phyloP scores from a whole-genome alignment of 2,113 vertebrate species.

The Malaclemys terrapin region DNA sequence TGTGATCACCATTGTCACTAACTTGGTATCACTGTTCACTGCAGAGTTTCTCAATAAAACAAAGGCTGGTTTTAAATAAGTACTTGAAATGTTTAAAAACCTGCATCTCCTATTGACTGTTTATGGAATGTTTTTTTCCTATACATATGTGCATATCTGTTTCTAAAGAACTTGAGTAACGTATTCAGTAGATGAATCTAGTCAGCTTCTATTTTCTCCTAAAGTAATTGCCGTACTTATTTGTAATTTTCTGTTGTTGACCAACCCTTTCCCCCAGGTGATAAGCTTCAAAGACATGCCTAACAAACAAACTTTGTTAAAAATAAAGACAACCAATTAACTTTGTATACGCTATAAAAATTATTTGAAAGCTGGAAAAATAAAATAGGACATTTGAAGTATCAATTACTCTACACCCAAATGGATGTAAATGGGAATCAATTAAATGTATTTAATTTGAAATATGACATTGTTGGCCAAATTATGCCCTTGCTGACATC shows the following conservation, averaged over 20 bases:
- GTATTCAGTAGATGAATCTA: not conserved
- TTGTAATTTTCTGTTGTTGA: not conserved
- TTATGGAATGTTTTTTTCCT: not conserved
- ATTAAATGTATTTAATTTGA: not conserved
- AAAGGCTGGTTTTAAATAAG: slow-evolving; percentile 50
- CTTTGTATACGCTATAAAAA: not conserved
- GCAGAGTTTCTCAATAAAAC: slow-evolving; percentile 29
- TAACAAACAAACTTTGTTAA: not conserved
- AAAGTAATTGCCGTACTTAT: not conserved
- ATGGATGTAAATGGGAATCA: not conserved
- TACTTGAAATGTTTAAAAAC: slow-evolving; percentile 43
- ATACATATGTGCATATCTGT: not conserved
- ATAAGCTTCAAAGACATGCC: rapidly evolving
- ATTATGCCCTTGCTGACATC: not conserved
- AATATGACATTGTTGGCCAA: not conserved
- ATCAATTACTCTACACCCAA: not conserved
- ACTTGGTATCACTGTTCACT: slow-evolving; percentile 18
- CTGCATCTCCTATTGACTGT: not conserved
- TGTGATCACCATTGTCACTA: not conserved
- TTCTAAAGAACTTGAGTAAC: slow-evolving; percentile 1
- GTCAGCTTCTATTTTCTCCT: not conserved
- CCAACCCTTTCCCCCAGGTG: not conserved
- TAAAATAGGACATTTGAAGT: not conserved
- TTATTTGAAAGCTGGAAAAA: not conserved
- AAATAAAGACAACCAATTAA: not conserved